Base-by-base conservation (phyloP, 1,140 invertebrate genomes). In the Tetramorium parvispinum region DNA sequence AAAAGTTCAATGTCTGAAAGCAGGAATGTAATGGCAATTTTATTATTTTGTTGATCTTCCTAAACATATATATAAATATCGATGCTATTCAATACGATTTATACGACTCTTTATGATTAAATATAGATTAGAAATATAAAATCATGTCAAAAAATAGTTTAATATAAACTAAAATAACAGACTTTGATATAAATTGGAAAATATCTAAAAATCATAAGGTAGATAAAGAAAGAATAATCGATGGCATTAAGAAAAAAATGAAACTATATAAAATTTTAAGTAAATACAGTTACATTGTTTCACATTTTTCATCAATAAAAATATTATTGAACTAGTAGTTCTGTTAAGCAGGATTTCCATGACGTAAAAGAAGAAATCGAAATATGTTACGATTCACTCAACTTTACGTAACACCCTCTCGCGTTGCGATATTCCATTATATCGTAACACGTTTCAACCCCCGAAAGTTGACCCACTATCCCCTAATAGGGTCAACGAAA, bases 401-500 rank as follows among this genome's bases (percentile, higher is more conserved):
- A 3, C 8, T 46, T 59, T 73, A 18, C 4, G 1, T 18, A 4
- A 13, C 4, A 21, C 8, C 5, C 10, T 13, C 53, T 70, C 13
- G n/a, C 40, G 13, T 32, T 18, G 27, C 37, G 7, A 2, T 27
- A 53, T 53, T 70, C 18, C 11, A 8, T 51, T 46, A 16, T 18
- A 46, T 21, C n/a, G 13, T 37, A 21, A 21, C 13, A 2, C 5
- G 18, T 27, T 59, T n/a, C n/a, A 43, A 37, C 37, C 13, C 66
- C 4, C 53, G 10, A 83, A 53, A 83, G 21, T 78, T 66, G 81
- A 73, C 5, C 57, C 46, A 43, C 8, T 57, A 16, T 49, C 61
- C 61, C 53, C 27, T 81, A 86, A 83, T 46, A 73, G 70, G 82
- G 85, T 90, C 81, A 89, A 92, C 87, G 85, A 91, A 92, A 91